A percentile compares a stretch with the other conserved stretches of the same genome.
Conservation (phyloP, 92 coral and sea anemone genomes). For the Palythoa grandiflora region DNA sequence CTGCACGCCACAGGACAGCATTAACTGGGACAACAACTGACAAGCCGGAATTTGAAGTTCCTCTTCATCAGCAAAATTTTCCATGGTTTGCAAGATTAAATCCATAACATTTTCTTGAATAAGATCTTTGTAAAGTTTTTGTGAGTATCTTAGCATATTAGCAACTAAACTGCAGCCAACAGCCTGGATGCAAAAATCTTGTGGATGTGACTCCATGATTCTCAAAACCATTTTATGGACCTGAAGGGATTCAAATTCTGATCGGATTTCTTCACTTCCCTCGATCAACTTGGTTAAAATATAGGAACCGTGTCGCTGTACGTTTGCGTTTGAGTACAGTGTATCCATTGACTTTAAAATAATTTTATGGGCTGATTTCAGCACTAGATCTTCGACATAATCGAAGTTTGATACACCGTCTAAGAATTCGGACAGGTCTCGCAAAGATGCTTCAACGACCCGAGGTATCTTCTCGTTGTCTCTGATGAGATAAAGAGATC, state of each 20-base stretch:
- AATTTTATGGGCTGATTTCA: conserved; percentile 54
- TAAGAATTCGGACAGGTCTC: conserved; percentile 68
- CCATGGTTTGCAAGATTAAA: conserved; percentile 66
- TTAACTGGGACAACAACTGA: conserved; percentile 61
- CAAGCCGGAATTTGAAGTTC: conserved; percentile 78
- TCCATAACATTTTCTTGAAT: conserved; percentile 56
- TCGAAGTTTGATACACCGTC: conserved; percentile 42
- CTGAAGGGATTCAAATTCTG: conserved; percentile 39
- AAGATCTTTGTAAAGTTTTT: conserved; percentile 48
- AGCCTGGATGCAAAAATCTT: conserved; percentile 71
- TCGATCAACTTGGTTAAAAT: conserved; percentile 66
- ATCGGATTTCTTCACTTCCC: conserved; percentile 54
- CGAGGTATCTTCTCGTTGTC: conserved; percentile 64
- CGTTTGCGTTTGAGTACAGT: conserved; percentile 47
- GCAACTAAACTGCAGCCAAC: conserved; percentile 69
- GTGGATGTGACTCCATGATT: conserved; percentile 59
- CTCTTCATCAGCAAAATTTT: conserved; percentile 72
- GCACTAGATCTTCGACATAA: conserved; percentile 50
- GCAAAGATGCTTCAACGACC: conserved; percentile 66
- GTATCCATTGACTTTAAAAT: conserved; percentile 66
- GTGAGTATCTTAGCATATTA: conserved; percentile 42
- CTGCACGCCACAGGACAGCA: conserved; percentile 37
- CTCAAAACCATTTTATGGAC: conserved; percentile 53
- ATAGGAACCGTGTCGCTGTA: conserved; percentile 73
- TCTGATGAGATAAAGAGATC: conserved; percentile 56